A percentile compares a stretch with the other conserved stretches of the same genome.
These are phyloP conservation scores for Pholis gunnellus DNA, from an alignment of 2,113 vertebrate species.

Conservation along the genomic window DNA sequence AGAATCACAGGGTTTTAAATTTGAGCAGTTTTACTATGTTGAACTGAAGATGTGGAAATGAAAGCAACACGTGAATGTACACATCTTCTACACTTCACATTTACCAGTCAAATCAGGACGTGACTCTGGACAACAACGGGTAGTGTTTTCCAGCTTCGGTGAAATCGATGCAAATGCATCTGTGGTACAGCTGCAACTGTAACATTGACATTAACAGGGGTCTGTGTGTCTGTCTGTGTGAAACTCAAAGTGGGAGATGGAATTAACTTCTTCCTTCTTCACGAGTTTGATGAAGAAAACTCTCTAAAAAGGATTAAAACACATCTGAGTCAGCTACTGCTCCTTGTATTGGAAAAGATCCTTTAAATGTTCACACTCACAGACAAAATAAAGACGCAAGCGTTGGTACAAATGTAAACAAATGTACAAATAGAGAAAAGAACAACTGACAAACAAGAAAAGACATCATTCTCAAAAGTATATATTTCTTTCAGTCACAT, in stretches of 20 bases:
- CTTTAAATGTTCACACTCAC: not conserved
- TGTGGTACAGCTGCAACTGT: conserved; percentile 3
- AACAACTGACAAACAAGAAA: not conserved
- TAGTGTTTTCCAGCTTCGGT: conserved; percentile 41
- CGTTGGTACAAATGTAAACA: not conserved
- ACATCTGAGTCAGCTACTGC: not conserved
- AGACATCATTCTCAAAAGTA: conserved; percentile 16
- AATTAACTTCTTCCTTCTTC: not conserved
- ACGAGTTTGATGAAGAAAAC: not conserved
- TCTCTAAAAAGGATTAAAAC: not conserved
- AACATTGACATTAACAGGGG: not conserved
- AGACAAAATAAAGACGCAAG: conserved; percentile 19
- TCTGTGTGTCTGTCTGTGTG: not conserved
- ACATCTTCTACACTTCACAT: conserved; percentile 60
- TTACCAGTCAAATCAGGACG: conserved; percentile 81
- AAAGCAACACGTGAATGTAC: not conserved
- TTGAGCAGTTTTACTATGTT: not conserved
- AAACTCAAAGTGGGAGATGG: not conserved
- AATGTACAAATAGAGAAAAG: conserved; percentile 36
- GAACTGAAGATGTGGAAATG: not conserved
- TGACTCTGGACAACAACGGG: conserved; percentile 50
- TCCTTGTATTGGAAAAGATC: not conserved
- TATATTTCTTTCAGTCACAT: conserved; percentile 7
- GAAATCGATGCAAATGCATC: conserved; percentile 79
- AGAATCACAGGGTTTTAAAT: not conserved